These are phyloP conservation scores for Latheticus oryzae DNA, from an alignment of 2,888 invertebrate genomes.

Conservation along the genomic window DNA sequence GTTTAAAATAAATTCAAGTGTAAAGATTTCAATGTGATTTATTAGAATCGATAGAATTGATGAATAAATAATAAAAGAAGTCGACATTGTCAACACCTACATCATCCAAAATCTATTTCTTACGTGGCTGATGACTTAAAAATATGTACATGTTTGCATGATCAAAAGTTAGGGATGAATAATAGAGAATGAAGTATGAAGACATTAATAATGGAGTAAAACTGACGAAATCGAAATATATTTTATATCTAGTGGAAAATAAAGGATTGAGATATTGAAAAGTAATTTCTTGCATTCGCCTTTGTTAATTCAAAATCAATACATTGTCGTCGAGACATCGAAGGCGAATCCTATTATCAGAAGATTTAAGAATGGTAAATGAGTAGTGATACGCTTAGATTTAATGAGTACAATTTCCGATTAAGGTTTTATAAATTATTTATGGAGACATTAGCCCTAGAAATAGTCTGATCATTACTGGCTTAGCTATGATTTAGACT, in stretches of 20 bases:
- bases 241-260: no score
- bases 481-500: constrained; percentile 51
- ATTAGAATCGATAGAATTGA: constrained; percentile 6
- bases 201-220: no score
- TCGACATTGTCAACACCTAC: constrained; percentile 22
- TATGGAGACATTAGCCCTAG: constrained; percentile 47
- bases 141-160: constrained; percentile 21
- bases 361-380: constrained; percentile 38
- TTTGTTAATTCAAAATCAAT: constrained; percentile 37
- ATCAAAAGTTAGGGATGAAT: constrained; percentile 12
- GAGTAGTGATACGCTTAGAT: constrained; percentile 44
- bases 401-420: constrained; percentile 47
- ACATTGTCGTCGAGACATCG: not conserved
- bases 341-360: constrained; percentile 15
- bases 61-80: constrained; percentile 12
- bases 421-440: constrained; percentile 47
- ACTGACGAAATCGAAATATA: no score
- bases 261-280: constrained; percentile 38
- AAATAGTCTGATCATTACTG: constrained; percentile 51
- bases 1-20: constrained; percentile 16
- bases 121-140: constrained; percentile 21
- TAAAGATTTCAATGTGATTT: constrained; percentile 26
- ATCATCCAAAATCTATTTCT: constrained; percentile 8
- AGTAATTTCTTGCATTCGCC: constrained; percentile 16
- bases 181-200: not conserved